phyloP scores from a whole-genome alignment of 2,797 vertebrate genomes.

The Artibeus jamaicensis region DNA sequence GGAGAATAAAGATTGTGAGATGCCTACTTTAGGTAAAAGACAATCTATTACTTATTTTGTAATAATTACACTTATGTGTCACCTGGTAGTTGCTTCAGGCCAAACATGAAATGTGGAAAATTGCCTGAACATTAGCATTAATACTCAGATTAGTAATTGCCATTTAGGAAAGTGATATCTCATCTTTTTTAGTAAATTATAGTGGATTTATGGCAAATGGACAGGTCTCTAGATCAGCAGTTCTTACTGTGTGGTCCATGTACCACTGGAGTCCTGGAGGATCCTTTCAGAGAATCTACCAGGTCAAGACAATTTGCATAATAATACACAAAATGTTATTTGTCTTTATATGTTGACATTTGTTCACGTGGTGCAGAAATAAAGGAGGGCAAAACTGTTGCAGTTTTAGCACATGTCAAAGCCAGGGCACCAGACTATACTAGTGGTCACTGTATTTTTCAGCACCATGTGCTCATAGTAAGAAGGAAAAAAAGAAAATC shows the following conservation, averaged over 20 bases:
- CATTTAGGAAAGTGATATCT: conserved; percentile 21
- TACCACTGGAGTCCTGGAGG: background rate
- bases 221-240: background rate
- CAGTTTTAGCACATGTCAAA: background rate
- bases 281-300: background rate
- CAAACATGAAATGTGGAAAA: conserved; percentile 33
- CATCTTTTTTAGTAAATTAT: conserved; percentile 12
- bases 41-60: conserved; percentile 59
- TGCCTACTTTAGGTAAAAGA: conserved; percentile 91
- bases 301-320: background rate
- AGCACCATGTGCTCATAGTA: background rate
- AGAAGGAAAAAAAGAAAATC: background rate
- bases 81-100: conserved; percentile 26
- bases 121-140: background rate
- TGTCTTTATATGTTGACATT: background rate
- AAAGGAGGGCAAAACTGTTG: background rate
- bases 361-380: background rate
- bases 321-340: background rate
- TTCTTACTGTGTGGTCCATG: background rate
- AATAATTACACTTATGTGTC: conserved; percentile 33
- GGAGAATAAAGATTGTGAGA: conserved; percentile 86
- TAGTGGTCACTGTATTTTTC: background rate
- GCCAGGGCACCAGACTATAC: background rate
- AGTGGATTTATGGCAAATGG: background rate
- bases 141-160: background rate